A percentile compares a stretch with the other conserved stretches of the same genome.
Conservation (phyloP, 2,113 vertebrate genomes). For the Dicerorhinus sumatrensis region DNA sequence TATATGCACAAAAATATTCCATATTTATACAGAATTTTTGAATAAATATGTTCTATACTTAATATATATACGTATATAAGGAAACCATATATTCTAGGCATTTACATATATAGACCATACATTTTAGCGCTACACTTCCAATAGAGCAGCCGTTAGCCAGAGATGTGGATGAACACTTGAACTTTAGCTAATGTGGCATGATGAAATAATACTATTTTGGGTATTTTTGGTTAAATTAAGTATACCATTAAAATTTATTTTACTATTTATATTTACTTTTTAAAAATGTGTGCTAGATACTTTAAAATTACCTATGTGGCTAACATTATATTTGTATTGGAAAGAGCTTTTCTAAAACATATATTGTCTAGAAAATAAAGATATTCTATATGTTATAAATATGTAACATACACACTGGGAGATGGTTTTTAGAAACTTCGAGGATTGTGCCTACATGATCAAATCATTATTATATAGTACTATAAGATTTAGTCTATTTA, state of each 20-base stretch:
- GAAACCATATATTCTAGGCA: neutral
- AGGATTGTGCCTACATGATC: neutral
- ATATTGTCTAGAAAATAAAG: neutral
- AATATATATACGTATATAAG: neutral
- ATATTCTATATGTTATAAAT: neutral
- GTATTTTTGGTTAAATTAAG: neutral
- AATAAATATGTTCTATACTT: constrained; percentile 3
- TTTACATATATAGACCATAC: neutral
- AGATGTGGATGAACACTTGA: neutral
- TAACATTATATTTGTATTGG: neutral
- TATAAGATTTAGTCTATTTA: neutral
- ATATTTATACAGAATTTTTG: neutral
- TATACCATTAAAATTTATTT: constrained; percentile 1
- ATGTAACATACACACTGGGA: neutral
- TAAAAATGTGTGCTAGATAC: neutral
- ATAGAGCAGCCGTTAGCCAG: neutral
- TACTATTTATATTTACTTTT: neutral
- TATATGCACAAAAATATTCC: neutral
- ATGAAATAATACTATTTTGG: neutral
- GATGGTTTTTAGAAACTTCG: neutral
- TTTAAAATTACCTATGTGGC: neutral
- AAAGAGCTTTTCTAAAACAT: neutral
- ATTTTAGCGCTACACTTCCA: neutral
- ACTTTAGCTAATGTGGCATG: neutral
- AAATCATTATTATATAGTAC: neutral